Evolutionary conservation across 2,888 invertebrate species (phyloP).

Genomic region (Drosophila macrothrix): DNA sequence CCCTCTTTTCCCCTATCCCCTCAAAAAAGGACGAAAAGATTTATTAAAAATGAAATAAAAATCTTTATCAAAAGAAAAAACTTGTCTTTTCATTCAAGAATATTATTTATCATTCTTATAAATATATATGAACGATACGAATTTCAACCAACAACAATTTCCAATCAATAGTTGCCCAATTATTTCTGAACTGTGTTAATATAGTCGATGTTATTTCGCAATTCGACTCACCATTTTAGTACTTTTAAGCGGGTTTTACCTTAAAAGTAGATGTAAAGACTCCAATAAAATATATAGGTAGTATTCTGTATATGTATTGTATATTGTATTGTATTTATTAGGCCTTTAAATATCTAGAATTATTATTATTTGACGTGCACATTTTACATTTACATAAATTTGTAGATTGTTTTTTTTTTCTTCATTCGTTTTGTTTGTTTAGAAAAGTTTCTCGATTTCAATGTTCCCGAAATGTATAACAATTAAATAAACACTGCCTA

Average conservation of each 20-base stretch:
- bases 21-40: conserved; percentile 20
- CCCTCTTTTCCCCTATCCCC: conserved; percentile 6
- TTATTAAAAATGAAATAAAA: conserved; percentile 50
- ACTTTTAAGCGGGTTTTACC: background rate
- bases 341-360: conserved; percentile 78
- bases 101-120: background rate
- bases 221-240: background rate
- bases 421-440: conserved; percentile 42
- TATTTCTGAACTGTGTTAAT: background rate
- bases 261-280: background rate
- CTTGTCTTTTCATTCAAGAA: background rate
- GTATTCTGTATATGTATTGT: conserved; percentile 32
- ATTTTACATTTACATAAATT: conserved; percentile 79
- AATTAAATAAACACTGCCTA: conserved; percentile 74
- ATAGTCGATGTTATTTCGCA: background rate
- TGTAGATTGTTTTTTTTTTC: conserved; percentile 38
- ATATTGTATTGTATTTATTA: conserved; percentile 76
- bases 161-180: background rate
- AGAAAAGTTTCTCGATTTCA: conserved; percentile 63
- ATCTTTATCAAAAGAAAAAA: conserved; percentile 34
- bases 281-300: conserved; percentile 21
- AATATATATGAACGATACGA: background rate
- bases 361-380: conserved; percentile 80
- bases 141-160: background rate
- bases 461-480: conserved; percentile 77